phyloP scores from a whole-genome alignment of 1,140 invertebrate species.

The Anoplolepis gracilipes region DNA sequence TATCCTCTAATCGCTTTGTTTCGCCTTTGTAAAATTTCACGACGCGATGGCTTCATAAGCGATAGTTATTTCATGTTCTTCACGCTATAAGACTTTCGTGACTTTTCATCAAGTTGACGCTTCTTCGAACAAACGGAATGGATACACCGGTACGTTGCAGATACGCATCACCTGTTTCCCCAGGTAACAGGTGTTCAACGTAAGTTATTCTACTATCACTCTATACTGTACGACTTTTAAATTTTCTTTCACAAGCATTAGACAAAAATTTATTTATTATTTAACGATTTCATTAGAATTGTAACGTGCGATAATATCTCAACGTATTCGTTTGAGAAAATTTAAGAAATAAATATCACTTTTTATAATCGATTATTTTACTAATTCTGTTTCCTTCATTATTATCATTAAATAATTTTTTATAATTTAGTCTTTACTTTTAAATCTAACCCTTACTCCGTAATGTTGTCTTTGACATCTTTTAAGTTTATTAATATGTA shows the following conservation, averaged over 20 bases:
- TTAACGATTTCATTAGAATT: too few species aligned
- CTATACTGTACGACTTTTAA: not conserved
- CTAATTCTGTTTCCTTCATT: too few species aligned
- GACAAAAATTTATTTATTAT: not conserved
- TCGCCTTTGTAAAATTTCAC: not conserved
- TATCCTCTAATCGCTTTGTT: not conserved
- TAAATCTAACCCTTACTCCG: too few species aligned
- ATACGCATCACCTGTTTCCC: slow-evolving; percentile 47
- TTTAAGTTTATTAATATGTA: too few species aligned
- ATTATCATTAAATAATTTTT: too few species aligned
- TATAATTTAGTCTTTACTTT: too few species aligned
- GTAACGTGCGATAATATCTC: not conserved
- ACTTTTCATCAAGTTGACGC: not conserved
- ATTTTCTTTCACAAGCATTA: not conserved
- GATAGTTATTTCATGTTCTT: not conserved
- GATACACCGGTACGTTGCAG: slow-evolving; percentile 14
- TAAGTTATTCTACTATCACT: slow-evolving; percentile 49
- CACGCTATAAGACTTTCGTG: not conserved
- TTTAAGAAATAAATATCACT: not conserved
- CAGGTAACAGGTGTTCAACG: slow-evolving; percentile 35
- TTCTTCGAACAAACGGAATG: not conserved
- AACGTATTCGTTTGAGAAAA: not conserved
- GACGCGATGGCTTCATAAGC: not conserved
- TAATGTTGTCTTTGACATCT: too few species aligned
- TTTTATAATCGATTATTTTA: not conserved